Evolutionary conservation across 2,888 invertebrate genomes (phyloP).

Genomic region (Rapana venosa): DNA sequence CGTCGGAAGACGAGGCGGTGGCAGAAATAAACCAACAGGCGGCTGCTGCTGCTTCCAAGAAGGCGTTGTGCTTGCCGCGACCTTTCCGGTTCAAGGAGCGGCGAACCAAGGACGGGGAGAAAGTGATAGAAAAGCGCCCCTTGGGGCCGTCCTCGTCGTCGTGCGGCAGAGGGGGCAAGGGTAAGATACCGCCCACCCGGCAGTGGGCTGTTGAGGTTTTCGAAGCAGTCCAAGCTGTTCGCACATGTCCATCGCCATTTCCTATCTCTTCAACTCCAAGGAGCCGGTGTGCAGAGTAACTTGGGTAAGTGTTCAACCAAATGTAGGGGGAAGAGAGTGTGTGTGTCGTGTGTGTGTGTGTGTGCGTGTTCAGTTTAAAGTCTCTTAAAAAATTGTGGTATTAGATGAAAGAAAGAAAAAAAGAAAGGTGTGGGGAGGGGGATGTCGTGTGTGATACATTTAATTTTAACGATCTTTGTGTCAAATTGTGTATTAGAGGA

Average conservation of each 20-base stretch:
- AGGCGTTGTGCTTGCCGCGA: constrained; percentile 46
- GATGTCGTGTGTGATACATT: not conserved
- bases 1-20: constrained; percentile 39
- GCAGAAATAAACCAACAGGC: not conserved
- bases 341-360: not conserved
- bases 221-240: constrained; percentile 97
- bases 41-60: constrained; percentile 36
- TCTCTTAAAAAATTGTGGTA: too few species aligned
- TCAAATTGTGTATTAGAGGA: not conserved
- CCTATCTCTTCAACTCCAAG: constrained; percentile 98
- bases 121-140: constrained; percentile 48
- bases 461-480: not conserved
- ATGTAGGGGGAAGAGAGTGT: not conserved
- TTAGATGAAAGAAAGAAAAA: too few species aligned
- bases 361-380: not conserved
- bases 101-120: constrained; percentile 40
- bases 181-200: constrained; percentile 50
- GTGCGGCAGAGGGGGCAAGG: constrained; percentile 19
- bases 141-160: not conserved
- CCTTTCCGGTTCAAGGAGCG: constrained; percentile 45
- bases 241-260: constrained; percentile 99
- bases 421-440: not conserved
- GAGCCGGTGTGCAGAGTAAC: constrained; percentile 98
- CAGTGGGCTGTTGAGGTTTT: constrained; percentile 89
- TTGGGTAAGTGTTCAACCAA: constrained; percentile 83